Conservation (phyloP, 2,797 vertebrate species). For the Sciaenops ocellatus region DNA sequence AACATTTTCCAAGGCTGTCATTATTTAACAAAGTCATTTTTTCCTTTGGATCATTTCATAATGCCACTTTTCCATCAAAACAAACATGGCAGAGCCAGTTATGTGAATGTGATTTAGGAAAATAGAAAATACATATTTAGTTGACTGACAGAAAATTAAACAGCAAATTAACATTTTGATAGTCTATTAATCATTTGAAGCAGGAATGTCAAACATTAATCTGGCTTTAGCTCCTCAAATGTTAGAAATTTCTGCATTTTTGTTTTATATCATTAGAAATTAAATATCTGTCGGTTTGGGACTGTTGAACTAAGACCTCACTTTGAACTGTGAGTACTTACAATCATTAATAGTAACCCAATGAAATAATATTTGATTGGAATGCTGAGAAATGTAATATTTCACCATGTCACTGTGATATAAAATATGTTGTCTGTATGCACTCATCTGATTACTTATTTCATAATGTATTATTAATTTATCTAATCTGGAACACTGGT, state of each 20-base stretch:
- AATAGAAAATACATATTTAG: neutral
- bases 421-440: neutral
- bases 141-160: neutral
- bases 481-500: neutral
- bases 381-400: neutral
- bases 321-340: neutral
- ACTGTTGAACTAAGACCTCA: neutral
- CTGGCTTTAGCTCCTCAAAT: neutral
- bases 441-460: neutral
- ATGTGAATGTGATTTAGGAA: neutral
- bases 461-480: neutral
- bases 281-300: neutral
- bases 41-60: neutral
- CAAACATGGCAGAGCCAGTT: neutral
- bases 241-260: too few species aligned
- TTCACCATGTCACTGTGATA: neutral
- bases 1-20: neutral
- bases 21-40: neutral
- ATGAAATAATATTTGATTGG: neutral
- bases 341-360: neutral
- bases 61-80: neutral
- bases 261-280: neutral
- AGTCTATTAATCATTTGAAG: neutral
- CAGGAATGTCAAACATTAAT: neutral
- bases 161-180: neutral